These are phyloP conservation scores for Telenomus remus DNA, from an alignment of 1,140 invertebrate species.

Conservation along the genomic window DNA sequence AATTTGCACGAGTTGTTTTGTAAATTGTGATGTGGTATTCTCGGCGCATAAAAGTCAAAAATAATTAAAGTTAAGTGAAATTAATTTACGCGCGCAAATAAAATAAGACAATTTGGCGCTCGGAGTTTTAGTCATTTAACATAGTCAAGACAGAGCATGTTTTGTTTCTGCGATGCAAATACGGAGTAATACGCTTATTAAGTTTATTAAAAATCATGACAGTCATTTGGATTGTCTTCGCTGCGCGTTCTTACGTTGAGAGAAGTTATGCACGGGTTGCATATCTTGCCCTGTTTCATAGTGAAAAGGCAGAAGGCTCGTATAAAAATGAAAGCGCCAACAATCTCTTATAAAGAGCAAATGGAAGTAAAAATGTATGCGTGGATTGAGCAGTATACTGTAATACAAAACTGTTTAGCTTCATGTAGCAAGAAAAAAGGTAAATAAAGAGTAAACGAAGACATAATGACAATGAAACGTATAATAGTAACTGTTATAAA, in stretches of 20 bases:
- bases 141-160: constrained; percentile 2
- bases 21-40: too few species aligned
- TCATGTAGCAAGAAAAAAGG: constrained; percentile 29
- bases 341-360: constrained; percentile 42
- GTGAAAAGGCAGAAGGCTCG: constrained; percentile 42
- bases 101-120: background rate
- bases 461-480: constrained; percentile 49
- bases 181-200: constrained; percentile 21
- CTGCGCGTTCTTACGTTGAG: constrained; percentile 46
- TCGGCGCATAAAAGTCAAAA: too few species aligned
- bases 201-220: constrained; percentile 32
- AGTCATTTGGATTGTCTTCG: constrained; percentile 29
- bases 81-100: background rate
- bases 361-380: constrained; percentile 3
- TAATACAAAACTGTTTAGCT: constrained; percentile 41
- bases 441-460: constrained; percentile 52
- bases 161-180: background rate
- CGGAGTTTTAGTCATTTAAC: constrained; percentile 1
- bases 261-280: constrained; percentile 38
- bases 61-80: background rate
- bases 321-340: constrained; percentile 43
- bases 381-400: constrained; percentile 25
- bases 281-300: constrained; percentile 45
- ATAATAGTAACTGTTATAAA: constrained; percentile 35
- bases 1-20: too few species aligned